Evolutionary conservation across 1,140 invertebrate species (phyloP).

Genomic region (Agrilus planipennis): DNA sequence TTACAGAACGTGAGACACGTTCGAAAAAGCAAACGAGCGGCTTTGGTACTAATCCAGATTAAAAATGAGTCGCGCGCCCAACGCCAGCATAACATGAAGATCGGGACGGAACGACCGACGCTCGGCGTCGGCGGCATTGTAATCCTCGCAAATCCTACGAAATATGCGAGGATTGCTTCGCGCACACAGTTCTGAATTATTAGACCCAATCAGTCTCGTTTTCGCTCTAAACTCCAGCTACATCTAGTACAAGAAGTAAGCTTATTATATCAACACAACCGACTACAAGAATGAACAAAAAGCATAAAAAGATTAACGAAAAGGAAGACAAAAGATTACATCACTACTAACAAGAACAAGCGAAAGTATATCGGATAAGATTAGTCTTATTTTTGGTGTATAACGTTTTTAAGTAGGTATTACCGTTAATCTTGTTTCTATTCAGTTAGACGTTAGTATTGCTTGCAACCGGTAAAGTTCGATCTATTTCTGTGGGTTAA

Average conservation of each 20-base stretch:
- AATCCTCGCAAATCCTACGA: constrained; percentile 26
- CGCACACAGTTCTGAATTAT: constrained; percentile 11
- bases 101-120: too few species aligned
- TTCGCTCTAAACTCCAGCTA: neutral
- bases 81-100: too few species aligned
- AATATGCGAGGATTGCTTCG: constrained; percentile 28
- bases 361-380: too few species aligned
- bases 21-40: constrained; percentile 21
- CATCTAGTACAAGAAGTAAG: neutral
- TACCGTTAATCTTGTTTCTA: too few species aligned
- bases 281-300: neutral
- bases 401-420: too few species aligned
- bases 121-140: constrained; percentile 16
- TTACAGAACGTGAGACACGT: constrained; percentile 4
- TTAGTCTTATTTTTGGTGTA: too few species aligned
- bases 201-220: neutral
- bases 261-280: neutral
- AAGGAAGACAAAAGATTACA: too few species aligned
- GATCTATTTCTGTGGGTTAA: too few species aligned
- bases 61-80: constrained; percentile 29
- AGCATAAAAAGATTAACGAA: too few species aligned
- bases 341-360: too few species aligned
- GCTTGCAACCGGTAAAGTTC: too few species aligned
- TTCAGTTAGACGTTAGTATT: too few species aligned
- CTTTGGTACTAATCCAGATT: constrained; percentile 27